phyloP scores from a whole-genome alignment of 2,888 invertebrate species.

The Mystacides longicornis region DNA sequence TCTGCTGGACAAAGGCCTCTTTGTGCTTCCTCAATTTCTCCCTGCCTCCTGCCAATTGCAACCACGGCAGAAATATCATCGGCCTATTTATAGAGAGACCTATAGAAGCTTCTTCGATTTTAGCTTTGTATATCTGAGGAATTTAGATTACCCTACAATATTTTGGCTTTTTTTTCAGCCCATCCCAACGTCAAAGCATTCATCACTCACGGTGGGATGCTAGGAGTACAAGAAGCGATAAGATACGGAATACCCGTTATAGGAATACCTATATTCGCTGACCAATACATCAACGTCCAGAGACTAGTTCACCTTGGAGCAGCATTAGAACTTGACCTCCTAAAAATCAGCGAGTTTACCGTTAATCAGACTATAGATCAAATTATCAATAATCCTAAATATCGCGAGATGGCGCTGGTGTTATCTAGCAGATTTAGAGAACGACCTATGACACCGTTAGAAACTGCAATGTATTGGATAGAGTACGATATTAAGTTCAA shows the following conservation, averaged over 20 bases:
- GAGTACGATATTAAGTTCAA: constrained; percentile 23
- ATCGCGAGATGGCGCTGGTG: constrained; percentile 15
- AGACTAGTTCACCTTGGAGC: constrained; percentile 32
- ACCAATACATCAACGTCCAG: constrained; percentile 36
- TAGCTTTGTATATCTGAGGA: too few species aligned
- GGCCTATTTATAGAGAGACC: too few species aligned
- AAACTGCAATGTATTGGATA: constrained; percentile 24
- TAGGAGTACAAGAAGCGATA: constrained; percentile 34
- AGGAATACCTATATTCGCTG: constrained; percentile 35
- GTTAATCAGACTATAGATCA: constrained; percentile 29
- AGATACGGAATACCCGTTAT: constrained; percentile 33
- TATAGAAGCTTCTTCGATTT: too few species aligned
- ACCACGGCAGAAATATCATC: too few species aligned
- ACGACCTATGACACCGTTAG: constrained; percentile 16
- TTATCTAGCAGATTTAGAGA: constrained; percentile 17
- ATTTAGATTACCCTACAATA: too few species aligned
- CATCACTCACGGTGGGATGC: constrained; percentile 34
- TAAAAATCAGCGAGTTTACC: constrained; percentile 29
- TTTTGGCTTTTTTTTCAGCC: constrained; percentile 29
- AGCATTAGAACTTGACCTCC: constrained; percentile 29
- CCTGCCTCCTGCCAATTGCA: too few species aligned
- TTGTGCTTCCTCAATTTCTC: too few species aligned
- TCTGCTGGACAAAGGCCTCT: too few species aligned
- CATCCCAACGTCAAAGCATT: constrained; percentile 34
- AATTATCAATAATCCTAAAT: constrained; percentile 31